Evolutionary conservation across 2,888 invertebrate species (phyloP).

Genomic region (Sclerodermus sp.): DNA sequence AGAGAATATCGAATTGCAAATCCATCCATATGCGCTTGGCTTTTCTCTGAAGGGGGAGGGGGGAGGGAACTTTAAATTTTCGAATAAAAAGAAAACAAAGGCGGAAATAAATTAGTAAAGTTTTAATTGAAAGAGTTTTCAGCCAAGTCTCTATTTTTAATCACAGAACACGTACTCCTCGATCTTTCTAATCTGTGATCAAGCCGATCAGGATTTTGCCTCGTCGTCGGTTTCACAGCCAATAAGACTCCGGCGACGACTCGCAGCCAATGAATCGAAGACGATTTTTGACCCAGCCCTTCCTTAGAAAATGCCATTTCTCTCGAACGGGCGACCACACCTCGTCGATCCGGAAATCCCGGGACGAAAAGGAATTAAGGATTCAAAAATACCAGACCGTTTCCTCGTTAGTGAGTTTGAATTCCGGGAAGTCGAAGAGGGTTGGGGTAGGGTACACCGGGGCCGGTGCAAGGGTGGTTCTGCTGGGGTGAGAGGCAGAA

Average conservation of each 20-base stretch:
- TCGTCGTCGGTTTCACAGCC: constrained; percentile 22
- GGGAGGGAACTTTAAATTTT: no score
- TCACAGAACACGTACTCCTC: constrained; percentile 8
- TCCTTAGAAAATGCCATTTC: no score
- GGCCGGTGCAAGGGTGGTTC: background rate
- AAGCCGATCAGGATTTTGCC: constrained; percentile 32
- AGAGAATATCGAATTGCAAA: no score
- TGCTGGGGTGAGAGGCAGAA: constrained; percentile 3
- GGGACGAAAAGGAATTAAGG: constrained; percentile 25
- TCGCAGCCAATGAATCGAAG: no score
- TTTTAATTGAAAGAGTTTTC: no score
- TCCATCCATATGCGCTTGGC: no score
- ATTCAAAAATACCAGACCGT: constrained; percentile 31
- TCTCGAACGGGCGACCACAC: background rate
- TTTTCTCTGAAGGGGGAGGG: no score
- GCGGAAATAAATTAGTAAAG: no score
- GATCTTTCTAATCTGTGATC: constrained; percentile 38
- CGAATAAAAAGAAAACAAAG: no score
- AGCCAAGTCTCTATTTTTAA: no score
- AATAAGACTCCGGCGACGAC: no score
- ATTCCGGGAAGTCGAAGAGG: constrained; percentile 2
- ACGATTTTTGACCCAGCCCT: no score
- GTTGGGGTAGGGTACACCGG: background rate
- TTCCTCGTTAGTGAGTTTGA: constrained; percentile 29
- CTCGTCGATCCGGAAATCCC: background rate